phyloP scores from a whole-genome alignment of 1,140 invertebrate species.

The Lanistes nyassanus region DNA sequence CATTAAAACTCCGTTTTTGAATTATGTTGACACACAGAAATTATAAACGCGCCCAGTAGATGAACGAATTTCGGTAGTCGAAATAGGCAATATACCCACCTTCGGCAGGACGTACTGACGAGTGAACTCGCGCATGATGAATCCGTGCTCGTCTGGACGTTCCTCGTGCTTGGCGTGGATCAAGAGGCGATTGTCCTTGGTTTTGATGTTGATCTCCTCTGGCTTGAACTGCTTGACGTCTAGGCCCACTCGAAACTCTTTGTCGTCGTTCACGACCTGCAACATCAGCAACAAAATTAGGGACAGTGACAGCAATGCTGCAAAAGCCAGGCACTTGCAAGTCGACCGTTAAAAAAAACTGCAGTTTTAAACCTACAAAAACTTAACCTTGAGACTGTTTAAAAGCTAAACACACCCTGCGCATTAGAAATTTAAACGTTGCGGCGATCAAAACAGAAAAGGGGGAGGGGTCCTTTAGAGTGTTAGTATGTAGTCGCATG shows the following conservation, averaged over 20 bases:
- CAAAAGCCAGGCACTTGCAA: background rate
- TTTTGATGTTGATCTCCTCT: slow-evolving; percentile 60
- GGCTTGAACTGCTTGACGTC: slow-evolving; percentile 62
- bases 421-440: background rate
- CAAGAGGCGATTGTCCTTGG: slow-evolving; percentile 64
- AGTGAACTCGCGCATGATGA: slow-evolving; percentile 79
- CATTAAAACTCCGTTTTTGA: too few species aligned
- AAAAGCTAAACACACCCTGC: background rate
- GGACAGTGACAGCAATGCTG: background rate
- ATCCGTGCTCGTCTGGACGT: slow-evolving; percentile 72
- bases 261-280: slow-evolving; percentile 19
- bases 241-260: slow-evolving; percentile 44
- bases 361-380: background rate
- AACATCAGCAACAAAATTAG: background rate
- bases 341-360: background rate
- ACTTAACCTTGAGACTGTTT: background rate
- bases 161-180: slow-evolving; percentile 62
- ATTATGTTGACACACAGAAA: too few species aligned
- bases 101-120: slow-evolving; percentile 74
- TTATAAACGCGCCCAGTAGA: too few species aligned
- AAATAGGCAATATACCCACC: slow-evolving; percentile 10
- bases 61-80: too few species aligned
- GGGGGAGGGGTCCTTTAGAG: background rate
- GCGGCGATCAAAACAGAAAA: background rate
- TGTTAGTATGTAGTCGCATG: background rate